Evolutionary conservation across 2,888 invertebrate genomes (phyloP), one percentile per base, ranked within the genome.

Genomic region (Hedya salicella): DNA sequence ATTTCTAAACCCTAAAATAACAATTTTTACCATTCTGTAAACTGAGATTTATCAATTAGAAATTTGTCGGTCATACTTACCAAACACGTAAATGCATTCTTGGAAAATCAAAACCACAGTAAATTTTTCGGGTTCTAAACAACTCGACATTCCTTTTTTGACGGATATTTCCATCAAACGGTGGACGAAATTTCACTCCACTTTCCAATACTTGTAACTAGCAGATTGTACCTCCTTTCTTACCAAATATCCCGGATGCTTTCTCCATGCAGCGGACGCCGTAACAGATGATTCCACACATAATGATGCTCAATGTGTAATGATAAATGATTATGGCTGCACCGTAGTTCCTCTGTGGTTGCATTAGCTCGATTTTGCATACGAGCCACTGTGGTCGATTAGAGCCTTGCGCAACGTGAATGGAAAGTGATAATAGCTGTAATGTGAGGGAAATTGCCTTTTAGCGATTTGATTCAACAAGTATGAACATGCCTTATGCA

Each of bases 281-380:
- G 46, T 39, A 65, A 65, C 59, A 53, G 39, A 46, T 44, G 42
- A 64, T 46, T 65, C 40, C 39, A 57, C 32, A n/a, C 52, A 44
- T 65, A 60, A 65, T 65, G 53, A 53, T 17, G 25, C 50, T 50
- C 50, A n/a, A 44, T 30, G 25, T 32, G 36, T 21, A 65, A 46
- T 52, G 39, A 59, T 44, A 50, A 49, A 64, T 42, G 44, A 52
- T 60, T 65, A 42, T 39, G 48, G 44, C 46, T 17, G 21, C 52
- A 59, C 14, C 52, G 60, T 46, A 60, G 53, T 61, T 61, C 66
- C 54, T 50, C 52, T 61, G 65, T 46, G 65, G 65, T 66, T 66
- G 66, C 48, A 61, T 66, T 66, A 40, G 30, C 16, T 53, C 36
- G 21, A 30, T 64, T 65, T 59, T 59, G 66, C 66, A 65, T 66